Evolutionary conservation across 2,797 vertebrate species (phyloP).

Genomic region (Hafferia zeledoni): DNA sequence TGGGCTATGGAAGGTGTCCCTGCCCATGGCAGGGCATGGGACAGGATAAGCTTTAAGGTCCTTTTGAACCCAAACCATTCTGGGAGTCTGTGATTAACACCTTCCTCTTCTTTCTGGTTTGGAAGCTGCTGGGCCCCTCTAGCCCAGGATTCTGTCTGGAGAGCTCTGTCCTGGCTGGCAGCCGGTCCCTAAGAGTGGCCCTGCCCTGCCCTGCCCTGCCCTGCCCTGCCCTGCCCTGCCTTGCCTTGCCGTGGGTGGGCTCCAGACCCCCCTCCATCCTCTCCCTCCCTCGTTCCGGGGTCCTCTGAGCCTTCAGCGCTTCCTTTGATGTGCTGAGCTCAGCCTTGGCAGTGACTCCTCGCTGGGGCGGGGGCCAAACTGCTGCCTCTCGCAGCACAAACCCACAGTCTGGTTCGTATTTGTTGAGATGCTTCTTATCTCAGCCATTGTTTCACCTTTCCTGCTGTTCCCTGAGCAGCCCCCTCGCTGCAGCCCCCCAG

Average conservation of each 20-base stretch:
- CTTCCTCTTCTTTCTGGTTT: too few species aligned
- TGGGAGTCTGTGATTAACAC: not conserved
- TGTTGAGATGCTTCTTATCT: conserved; percentile 23
- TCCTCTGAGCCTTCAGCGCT: not conserved
- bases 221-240: not conserved
- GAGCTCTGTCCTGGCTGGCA: not conserved
- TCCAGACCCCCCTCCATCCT: fast-evolving
- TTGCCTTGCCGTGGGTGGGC: not conserved
- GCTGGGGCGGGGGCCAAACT: not conserved
- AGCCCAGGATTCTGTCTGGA: not conserved
- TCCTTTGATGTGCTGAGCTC: not conserved
- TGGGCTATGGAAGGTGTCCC: not conserved
- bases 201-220: fast-evolving
- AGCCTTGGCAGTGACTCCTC: not conserved
- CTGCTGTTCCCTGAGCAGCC: not conserved
- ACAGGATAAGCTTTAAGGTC: fast-evolving
- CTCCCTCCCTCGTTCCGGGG: not conserved
- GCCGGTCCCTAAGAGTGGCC: fast-evolving
- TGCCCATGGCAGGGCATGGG: not conserved
- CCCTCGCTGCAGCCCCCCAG: not conserved
- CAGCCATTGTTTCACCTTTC: conserved; percentile 35
- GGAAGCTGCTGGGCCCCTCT: not conserved
- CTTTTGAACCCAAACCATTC: not conserved
- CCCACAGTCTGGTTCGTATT: not conserved
- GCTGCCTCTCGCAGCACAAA: not conserved